phyloP scores from a whole-genome alignment of 1,140 invertebrate genomes.

The Proales similis region DNA sequence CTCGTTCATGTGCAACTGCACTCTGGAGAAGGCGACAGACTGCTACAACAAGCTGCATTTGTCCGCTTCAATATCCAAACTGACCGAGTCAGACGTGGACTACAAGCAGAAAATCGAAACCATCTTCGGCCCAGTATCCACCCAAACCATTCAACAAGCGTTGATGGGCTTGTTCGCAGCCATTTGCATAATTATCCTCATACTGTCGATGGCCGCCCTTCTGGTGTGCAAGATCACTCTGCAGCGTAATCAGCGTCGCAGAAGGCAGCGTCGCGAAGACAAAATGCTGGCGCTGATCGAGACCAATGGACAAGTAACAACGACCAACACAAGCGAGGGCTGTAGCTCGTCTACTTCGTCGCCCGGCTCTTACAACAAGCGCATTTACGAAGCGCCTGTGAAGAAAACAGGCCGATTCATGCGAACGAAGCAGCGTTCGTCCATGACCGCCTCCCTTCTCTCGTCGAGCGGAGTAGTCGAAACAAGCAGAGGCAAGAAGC shows the following conservation, averaged over 20 bases:
- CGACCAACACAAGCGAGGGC: constrained; percentile 28
- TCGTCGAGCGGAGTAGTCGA: constrained; percentile 20
- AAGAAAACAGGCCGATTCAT: constrained; percentile 20
- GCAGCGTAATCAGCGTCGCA: too few species aligned
- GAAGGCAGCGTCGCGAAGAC: too few species aligned
- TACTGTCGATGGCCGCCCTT: constrained; percentile 14
- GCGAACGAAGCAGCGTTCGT: constrained; percentile 26
- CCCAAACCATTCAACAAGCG: constrained; percentile 35
- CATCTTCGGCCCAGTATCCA: constrained; percentile 24
- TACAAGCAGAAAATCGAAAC: background rate
- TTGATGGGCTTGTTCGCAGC: constrained; percentile 25
- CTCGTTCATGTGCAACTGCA: constrained; percentile 33
- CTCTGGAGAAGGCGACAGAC: background rate
- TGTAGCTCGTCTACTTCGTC: constrained; percentile 17
- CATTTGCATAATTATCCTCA: constrained; percentile 21
- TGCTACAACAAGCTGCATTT: constrained; percentile 30
- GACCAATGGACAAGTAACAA: constrained; percentile 3
- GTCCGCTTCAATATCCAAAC: constrained; percentile 3
- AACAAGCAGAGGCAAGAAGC: constrained; percentile 4
- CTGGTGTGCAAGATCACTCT: constrained; percentile 29
- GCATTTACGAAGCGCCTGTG: background rate
- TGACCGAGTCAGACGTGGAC: background rate
- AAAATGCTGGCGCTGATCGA: too few species aligned
- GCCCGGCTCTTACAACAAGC: constrained; percentile 13
- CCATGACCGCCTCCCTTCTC: constrained; percentile 20